phyloP scores from a whole-genome alignment of 2,888 invertebrate species.

The Kuschelorhynchus macadamiae region DNA sequence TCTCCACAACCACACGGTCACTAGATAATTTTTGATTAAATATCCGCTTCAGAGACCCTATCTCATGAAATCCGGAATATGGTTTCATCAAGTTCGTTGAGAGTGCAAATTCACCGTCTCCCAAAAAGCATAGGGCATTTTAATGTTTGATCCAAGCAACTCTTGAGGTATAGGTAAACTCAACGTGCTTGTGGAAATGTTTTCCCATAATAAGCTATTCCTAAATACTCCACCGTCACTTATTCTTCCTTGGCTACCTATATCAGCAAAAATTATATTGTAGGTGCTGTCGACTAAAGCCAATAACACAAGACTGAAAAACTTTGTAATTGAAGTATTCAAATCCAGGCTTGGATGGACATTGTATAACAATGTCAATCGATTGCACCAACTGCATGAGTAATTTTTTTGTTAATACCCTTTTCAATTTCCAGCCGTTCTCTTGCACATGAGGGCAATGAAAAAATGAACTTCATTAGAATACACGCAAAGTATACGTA shows the following conservation, averaged over 20 bases:
- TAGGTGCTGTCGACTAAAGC: constrained; percentile 64
- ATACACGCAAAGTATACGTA: no score
- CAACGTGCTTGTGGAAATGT: constrained; percentile 9
- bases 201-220: constrained; percentile 24
- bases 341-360: constrained; percentile 57
- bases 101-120: constrained; percentile 42
- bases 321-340: constrained; percentile 60
- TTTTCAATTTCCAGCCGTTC: constrained; percentile 27
- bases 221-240: constrained; percentile 44
- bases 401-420: constrained; percentile 16
- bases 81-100: constrained; percentile 37
- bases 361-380: constrained; percentile 60
- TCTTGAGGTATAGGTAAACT: neutral
- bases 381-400: constrained; percentile 53
- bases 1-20: constrained; percentile 38
- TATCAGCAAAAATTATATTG: constrained; percentile 38
- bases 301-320: constrained; percentile 62
- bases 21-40: constrained; percentile 41
- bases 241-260: constrained; percentile 34
- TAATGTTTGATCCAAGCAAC: neutral
- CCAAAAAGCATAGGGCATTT: constrained; percentile 42
- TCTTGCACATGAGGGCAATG: neutral
- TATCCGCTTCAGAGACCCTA: constrained; percentile 25
- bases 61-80: constrained; percentile 39
- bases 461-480: no score